Evolutionary conservation across 2,888 invertebrate genomes (phyloP).

Genomic region (Pollenia griseotomentosa): DNA sequence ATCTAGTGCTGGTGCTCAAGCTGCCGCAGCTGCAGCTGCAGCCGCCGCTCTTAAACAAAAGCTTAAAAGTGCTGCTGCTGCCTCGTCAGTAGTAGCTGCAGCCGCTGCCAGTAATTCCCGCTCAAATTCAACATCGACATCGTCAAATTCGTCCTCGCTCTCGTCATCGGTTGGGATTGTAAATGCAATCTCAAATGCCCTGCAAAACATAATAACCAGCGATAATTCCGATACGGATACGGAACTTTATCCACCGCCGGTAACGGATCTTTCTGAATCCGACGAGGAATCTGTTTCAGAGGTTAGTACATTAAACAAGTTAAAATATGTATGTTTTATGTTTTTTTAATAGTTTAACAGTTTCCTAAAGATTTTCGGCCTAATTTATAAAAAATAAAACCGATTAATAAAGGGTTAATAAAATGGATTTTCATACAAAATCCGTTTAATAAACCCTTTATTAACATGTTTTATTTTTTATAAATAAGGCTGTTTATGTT

Average conservation of each 20-base stretch:
- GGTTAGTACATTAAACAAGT: conserved; percentile 87
- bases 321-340: not conserved
- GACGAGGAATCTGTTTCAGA: conserved; percentile 98
- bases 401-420: too few relatives aligned
- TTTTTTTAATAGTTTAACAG: not conserved
- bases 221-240: conserved; percentile 95
- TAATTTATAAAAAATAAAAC: too few relatives aligned
- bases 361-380: not conserved
- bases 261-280: conserved; percentile 97
- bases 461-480: too few relatives aligned
- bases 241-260: conserved; percentile 91
- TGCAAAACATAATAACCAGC: conserved; percentile 87
- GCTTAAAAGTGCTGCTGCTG: conserved; percentile 78
- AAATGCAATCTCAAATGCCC: conserved; percentile 81
- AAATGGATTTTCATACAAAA: too few relatives aligned
- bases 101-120: conserved; percentile 78
- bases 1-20: conserved; percentile 74
- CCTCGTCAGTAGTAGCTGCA: conserved; percentile 76
- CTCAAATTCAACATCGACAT: conserved; percentile 80
- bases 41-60: conserved; percentile 80
- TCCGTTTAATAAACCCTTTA: too few relatives aligned
- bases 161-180: conserved; percentile 82
- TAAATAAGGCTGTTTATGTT: too few relatives aligned
- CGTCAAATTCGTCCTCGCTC: conserved; percentile 82
- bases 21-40: conserved; percentile 78